Conservation (phyloP, 2,888 invertebrate genomes). For the Chaetogeoica ovagalla region DNA sequence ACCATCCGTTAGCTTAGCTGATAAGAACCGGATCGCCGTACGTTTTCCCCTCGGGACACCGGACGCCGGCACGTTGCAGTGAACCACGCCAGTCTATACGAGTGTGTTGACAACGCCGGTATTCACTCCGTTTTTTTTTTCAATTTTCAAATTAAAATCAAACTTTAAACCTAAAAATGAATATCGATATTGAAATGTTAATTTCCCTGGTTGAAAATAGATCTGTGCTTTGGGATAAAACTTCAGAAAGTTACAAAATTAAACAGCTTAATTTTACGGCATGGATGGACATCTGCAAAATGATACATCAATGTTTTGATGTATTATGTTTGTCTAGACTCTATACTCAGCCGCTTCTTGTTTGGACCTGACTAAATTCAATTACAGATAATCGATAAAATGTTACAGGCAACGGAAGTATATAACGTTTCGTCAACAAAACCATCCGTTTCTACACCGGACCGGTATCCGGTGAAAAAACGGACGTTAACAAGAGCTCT, state of each 20-base stretch:
- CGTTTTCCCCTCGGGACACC: too few species aligned
- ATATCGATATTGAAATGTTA: conserved; percentile 24
- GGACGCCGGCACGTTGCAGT: conserved; percentile 23
- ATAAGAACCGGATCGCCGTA: too few species aligned
- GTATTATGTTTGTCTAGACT: conserved; percentile 15
- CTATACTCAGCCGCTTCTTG: conserved; percentile 20
- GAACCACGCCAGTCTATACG: conserved; percentile 6
- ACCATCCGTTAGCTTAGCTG: too few species aligned
- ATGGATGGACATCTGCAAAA: too few species aligned
- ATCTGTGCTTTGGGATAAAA: conserved; percentile 31
- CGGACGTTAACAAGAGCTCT: conserved; percentile 20
- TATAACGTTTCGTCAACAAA: conserved; percentile 21
- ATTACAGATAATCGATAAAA: conserved; percentile 32
- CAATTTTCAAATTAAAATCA: neutral
- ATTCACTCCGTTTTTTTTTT: neutral
- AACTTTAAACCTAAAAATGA: conserved; percentile 11
- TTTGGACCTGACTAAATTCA: conserved; percentile 25
- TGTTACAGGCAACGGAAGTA: conserved; percentile 27
- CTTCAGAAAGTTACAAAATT: too few species aligned
- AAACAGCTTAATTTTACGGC: too few species aligned
- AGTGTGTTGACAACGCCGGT: conserved; percentile 6
- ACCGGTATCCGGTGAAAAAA: conserved; percentile 17
- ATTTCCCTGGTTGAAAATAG: conserved; percentile 39
- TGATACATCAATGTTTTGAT: too few species aligned
- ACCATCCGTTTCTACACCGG: conserved; percentile 21